Evolutionary conservation across 1,140 invertebrate species (phyloP).

Genomic region (Drosophila kurseongensis): DNA sequence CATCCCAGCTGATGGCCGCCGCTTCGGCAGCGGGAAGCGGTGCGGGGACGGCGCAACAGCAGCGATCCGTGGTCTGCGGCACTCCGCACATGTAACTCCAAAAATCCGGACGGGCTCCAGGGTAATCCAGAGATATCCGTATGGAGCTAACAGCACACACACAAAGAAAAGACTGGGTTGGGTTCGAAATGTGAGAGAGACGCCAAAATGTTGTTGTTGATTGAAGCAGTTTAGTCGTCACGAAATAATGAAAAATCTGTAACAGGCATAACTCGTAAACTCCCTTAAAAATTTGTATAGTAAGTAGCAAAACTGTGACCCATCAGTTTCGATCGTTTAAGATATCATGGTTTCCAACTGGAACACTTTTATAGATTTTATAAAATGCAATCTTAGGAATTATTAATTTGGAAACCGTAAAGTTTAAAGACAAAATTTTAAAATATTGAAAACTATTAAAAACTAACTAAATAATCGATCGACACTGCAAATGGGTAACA

Average conservation of each 20-base stretch:
- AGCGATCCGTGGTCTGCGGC: slow-evolving; percentile 76
- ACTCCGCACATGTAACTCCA: slow-evolving; percentile 80
- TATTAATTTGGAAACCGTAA: neutral
- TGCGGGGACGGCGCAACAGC: slow-evolving; percentile 69
- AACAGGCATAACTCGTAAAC: slow-evolving; percentile 33
- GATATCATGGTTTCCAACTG: neutral
- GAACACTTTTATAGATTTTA: slow-evolving; percentile 22
- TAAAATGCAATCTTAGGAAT: slow-evolving; percentile 11
- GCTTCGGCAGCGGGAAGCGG: slow-evolving; percentile 75
- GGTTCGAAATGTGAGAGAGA: slow-evolving; percentile 56
- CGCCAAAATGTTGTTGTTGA: slow-evolving; percentile 76
- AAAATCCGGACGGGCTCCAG: slow-evolving; percentile 7
- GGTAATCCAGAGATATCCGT: slow-evolving; percentile 24
- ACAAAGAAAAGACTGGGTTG: slow-evolving; percentile 43
- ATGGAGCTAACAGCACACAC: slow-evolving; percentile 20
- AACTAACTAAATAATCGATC: slow-evolving; percentile 1
- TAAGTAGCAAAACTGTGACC: slow-evolving; percentile 31
- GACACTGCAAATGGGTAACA: slow-evolving; percentile 7
- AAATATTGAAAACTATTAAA: no score
- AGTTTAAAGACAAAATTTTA: slow-evolving; percentile 29
- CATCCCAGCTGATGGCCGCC: slow-evolving; percentile 74
- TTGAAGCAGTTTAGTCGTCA: slow-evolving; percentile 79
- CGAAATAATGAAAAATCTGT: slow-evolving; percentile 54
- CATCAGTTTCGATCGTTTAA: slow-evolving; percentile 6
- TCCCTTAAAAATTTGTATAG: slow-evolving; percentile 19